These are phyloP conservation scores for Spilogale gracilis DNA, from an alignment of 2,113 vertebrate genomes.

Conservation along the genomic window DNA sequence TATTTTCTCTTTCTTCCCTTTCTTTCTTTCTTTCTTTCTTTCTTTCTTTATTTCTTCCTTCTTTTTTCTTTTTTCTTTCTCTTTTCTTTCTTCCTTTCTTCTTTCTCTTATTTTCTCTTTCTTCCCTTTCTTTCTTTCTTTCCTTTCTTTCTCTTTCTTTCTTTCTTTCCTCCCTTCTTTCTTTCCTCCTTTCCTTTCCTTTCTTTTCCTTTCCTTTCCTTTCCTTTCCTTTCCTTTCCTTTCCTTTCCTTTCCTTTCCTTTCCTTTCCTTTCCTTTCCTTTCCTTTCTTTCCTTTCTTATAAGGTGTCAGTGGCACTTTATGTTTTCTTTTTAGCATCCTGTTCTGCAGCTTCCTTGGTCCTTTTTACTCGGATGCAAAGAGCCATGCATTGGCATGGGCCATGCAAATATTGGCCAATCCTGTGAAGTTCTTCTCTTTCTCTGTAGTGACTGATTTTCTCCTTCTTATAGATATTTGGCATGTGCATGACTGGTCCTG, in stretches of 20 bases:
- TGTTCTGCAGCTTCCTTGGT: conserved; percentile 88
- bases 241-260: no score
- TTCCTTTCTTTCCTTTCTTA: neutral
- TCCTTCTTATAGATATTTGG: conserved; percentile 92
- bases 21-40: neutral
- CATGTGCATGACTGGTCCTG: neutral
- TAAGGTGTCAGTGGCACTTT: conserved; percentile 84
- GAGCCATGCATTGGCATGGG: conserved; percentile 94
- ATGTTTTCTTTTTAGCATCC: conserved; percentile 98
- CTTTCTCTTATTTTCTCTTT: no score
- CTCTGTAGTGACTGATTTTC: conserved; percentile 94
- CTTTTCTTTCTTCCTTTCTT: no score
- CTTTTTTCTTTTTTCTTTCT: conserved; percentile 7
- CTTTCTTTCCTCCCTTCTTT: neutral
- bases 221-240: conserved; percentile 6
- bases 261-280: no score
- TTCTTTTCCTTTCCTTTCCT: neutral
- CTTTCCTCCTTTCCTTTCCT: no score
- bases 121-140: no score
- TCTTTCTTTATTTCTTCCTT: neutral
- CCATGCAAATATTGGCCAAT: conserved; percentile 96
- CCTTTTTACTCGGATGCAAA: conserved; percentile 95
- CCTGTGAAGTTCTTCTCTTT: conserved; percentile 99
- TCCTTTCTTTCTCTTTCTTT: no score
- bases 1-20: no score